Evolutionary conservation across 2,113 vertebrate species (phyloP).

Genomic region (Dicerorhinus sumatrensis): DNA sequence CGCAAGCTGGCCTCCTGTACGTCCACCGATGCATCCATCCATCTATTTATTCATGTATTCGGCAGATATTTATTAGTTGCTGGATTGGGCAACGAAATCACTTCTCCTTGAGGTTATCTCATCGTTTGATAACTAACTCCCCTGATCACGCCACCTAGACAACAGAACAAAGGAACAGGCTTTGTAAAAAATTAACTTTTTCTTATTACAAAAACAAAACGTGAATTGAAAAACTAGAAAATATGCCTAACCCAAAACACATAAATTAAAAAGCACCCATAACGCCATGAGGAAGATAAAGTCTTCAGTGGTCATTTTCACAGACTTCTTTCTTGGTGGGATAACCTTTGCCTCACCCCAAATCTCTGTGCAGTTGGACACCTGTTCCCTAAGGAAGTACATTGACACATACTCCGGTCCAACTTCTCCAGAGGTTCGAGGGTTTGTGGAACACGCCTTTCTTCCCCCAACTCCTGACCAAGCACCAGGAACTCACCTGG

Average conservation of each 20-base stretch:
- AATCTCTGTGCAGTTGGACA: not conserved
- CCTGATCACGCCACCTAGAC: not conserved
- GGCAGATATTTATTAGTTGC: not conserved
- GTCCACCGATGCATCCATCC: not conserved
- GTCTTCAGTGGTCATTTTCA: not conserved
- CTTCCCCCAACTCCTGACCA: not conserved
- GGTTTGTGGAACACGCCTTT: not conserved
- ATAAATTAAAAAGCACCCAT: not conserved
- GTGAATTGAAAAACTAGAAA: not conserved
- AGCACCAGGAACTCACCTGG: not conserved
- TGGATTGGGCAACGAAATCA: not conserved
- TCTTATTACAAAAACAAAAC: slow-evolving; percentile 23
- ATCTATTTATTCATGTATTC: not conserved
- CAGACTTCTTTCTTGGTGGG: not conserved
- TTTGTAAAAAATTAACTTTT: not conserved
- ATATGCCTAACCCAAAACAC: not conserved
- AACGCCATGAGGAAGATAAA: not conserved
- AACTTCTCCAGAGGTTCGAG: not conserved
- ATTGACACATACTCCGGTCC: not conserved
- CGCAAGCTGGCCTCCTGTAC: not conserved
- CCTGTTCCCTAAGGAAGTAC: not conserved
- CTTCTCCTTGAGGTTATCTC: not conserved
- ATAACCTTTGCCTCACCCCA: not conserved
- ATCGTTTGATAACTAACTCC: not conserved
- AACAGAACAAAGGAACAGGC: not conserved